These are phyloP conservation scores for Saxidomus purpurata DNA, from an alignment of 1,140 invertebrate genomes.

Conservation along the genomic window DNA sequence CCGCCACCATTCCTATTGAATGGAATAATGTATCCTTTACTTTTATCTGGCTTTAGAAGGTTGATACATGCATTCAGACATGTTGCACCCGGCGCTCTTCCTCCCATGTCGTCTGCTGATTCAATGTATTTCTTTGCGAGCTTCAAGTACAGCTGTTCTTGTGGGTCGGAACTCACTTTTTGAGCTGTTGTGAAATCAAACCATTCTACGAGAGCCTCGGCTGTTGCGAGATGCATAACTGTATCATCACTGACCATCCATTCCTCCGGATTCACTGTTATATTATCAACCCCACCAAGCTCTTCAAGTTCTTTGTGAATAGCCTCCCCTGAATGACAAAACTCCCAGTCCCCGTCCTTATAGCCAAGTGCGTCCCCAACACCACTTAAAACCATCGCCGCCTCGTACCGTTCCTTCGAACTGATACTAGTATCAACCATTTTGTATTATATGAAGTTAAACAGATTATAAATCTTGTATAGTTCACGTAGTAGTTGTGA, in stretches of 20 bases:
- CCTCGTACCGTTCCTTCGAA: slow-evolving; percentile 66
- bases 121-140: slow-evolving; percentile 19
- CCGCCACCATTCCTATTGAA: slow-evolving; percentile 79
- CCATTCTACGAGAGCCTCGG: slow-evolving; percentile 52
- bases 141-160: background rate
- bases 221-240: slow-evolving; percentile 76
- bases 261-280: slow-evolving; percentile 67
- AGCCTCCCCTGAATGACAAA: slow-evolving; percentile 72
- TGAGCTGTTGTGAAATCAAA: background rate
- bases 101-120: slow-evolving; percentile 2
- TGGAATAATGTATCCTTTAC: slow-evolving; percentile 60
- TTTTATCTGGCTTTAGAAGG: slow-evolving; percentile 15
- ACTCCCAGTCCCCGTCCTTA: slow-evolving; percentile 82
- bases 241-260: slow-evolving; percentile 79
- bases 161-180: slow-evolving; percentile 57
- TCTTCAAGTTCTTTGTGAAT: slow-evolving; percentile 78
- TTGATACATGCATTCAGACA: background rate
- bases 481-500: too few relatives aligned
- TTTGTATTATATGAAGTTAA: too few relatives aligned
- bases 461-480: too few relatives aligned
- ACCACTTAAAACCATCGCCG: slow-evolving; percentile 82
- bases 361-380: slow-evolving; percentile 83
- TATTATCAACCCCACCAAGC: slow-evolving; percentile 75
- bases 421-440: too few relatives aligned
- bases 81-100: slow-evolving; percentile 31